Conservation (phyloP, 2,113 vertebrate species). For the Dipodomys merriami region DNA sequence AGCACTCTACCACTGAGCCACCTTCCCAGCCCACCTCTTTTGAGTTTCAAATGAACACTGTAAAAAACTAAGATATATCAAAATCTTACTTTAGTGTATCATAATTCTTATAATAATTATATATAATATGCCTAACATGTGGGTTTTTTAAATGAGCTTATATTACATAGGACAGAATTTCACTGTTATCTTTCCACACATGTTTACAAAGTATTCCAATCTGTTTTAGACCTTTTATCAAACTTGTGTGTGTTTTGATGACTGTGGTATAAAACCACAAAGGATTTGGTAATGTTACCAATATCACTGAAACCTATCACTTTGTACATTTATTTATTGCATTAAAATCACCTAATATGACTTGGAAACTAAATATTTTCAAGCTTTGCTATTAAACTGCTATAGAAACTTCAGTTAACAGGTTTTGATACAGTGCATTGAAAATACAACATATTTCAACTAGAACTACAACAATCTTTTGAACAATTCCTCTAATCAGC, state of each 20-base stretch:
- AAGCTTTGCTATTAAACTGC: constrained; percentile 9
- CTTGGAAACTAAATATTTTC: background rate
- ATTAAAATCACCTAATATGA: constrained; percentile 4
- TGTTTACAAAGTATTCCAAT: too few relatives aligned
- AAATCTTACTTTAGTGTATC: constrained; percentile 4
- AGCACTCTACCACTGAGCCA: too few relatives aligned
- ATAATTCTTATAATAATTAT: background rate
- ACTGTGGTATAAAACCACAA: background rate
- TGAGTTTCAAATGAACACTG: background rate
- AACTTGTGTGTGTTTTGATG: background rate
- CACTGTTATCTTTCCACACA: too few relatives aligned
- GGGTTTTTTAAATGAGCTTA: too few relatives aligned
- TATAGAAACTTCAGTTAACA: background rate
- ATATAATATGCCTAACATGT: background rate
- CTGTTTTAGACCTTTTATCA: too few relatives aligned
- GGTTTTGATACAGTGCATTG: background rate
- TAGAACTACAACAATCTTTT: background rate
- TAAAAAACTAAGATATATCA: constrained; percentile 8
- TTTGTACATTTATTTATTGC: constrained; percentile 6
- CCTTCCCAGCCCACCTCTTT: too few relatives aligned
- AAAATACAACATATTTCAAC: background rate
- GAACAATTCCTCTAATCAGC: background rate
- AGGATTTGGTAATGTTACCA: background rate
- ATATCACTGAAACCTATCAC: background rate
- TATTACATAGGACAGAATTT: too few relatives aligned